Evolutionary conservation across 2,797 vertebrate genomes (phyloP).

Genomic region (Poecile montanus): DNA sequence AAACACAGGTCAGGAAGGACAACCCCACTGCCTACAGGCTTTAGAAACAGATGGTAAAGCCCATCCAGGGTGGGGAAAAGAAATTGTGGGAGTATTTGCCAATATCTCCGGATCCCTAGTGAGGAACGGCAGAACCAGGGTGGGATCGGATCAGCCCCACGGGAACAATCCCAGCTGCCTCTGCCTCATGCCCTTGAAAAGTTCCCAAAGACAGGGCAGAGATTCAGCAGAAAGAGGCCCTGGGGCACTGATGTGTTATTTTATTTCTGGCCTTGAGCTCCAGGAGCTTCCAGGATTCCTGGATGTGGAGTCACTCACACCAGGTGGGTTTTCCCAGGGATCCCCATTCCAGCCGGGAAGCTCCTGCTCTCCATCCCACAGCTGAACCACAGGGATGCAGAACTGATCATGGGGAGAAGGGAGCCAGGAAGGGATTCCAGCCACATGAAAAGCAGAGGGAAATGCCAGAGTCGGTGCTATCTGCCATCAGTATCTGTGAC

Average conservation of each 20-base stretch:
- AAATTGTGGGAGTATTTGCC: background rate
- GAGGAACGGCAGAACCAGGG: background rate
- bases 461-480: background rate
- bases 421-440: constrained; percentile 55
- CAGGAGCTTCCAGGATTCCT: background rate
- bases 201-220: background rate
- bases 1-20: background rate
- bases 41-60: background rate
- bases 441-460: constrained; percentile 19
- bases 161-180: background rate
- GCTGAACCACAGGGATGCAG: constrained; percentile 27
- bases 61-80: background rate
- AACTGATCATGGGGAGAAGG: background rate
- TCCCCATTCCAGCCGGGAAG: background rate
- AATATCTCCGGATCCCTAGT: background rate
- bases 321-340: constrained; percentile 21
- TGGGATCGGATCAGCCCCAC: background rate
- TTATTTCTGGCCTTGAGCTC: constrained; percentile 49
- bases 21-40: background rate
- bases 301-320: background rate
- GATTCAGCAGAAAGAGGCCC: background rate
- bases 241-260: background rate
- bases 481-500: constrained; percentile 38
- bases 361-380: constrained; percentile 29
- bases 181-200: background rate